Evolutionary conservation across 2,797 vertebrate genomes (phyloP), one percentile per base, ranked within the genome.

Genomic region (Halcyon badia): DNA sequence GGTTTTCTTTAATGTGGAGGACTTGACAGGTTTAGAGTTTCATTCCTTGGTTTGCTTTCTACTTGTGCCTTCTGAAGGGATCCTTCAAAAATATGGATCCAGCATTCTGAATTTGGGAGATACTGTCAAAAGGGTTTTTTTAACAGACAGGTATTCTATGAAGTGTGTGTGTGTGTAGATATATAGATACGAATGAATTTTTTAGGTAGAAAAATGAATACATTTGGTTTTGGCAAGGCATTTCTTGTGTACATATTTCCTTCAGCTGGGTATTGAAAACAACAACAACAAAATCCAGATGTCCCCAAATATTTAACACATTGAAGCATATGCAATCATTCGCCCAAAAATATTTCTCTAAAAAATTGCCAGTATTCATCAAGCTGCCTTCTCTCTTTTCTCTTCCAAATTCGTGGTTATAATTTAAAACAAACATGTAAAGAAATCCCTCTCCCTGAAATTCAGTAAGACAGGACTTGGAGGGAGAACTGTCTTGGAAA

Each of bases 321-420:
- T 48, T 77, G 76, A 88, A 86, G 28, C 68, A 62, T 62, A 64
- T 87, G 77, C 89, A 90, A 44, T 90, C 80, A 68, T 92, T 87
- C 89, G 56, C 93, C 90, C 81, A 69, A 70, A 96, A 95, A 65
- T 80, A 69, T 80, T 92, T 84, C 57, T 68, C 52, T 61, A 58
- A 77, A 92, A 93, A 89, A 72, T 92, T 93, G 75, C 75, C 71
- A 85, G 75, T 80, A 80, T 94, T 89, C 90, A 87, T 96, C 86
- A 87, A 80, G 48, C 52, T 97, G 81, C 88, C 52, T 87, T 77
- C 84, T 94, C 56, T 91, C 72, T 71, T 68, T 94, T 90, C 91
- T 88, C 42, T 91, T 97, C 93, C 84, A 93, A 96, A 90, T 85
- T 62, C 85, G 83, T 77, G 93, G 93, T 87, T 92, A 26, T 94